phyloP scores from a whole-genome alignment of 1,140 invertebrate species.

The Scaptomyza hsui region DNA sequence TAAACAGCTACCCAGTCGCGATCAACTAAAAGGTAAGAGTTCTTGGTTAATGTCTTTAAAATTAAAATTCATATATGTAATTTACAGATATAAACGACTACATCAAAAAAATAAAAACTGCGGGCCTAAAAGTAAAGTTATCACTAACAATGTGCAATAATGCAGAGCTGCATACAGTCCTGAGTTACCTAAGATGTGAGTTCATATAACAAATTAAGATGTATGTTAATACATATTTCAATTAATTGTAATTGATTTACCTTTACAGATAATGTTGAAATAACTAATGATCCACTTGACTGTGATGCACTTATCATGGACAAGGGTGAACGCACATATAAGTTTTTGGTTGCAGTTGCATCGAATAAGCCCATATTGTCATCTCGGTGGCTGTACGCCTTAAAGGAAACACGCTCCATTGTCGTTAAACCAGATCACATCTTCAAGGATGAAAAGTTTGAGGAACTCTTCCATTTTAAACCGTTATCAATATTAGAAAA shows the following conservation, averaged over 20 bases:
- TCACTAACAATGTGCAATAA: constrained; percentile 51
- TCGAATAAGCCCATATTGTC: constrained; percentile 52
- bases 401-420: constrained; percentile 28
- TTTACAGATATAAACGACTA: constrained; percentile 46
- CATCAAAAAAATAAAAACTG: constrained; percentile 33
- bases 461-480: constrained; percentile 38
- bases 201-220: too few relatives aligned
- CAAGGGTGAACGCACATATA: constrained; percentile 63
- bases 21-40: constrained; percentile 26
- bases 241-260: too few relatives aligned
- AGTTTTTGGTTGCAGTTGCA: constrained; percentile 55
- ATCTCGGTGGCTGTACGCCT: constrained; percentile 37
- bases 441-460: constrained; percentile 50
- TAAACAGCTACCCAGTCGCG: not conserved
- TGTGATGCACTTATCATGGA: constrained; percentile 65
- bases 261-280: constrained; percentile 43
- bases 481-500: constrained; percentile 35
- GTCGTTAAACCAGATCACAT: constrained; percentile 40
- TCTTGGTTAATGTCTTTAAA: not conserved
- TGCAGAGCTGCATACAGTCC: constrained; percentile 4
- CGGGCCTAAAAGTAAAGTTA: constrained; percentile 49
- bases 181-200: constrained; percentile 45
- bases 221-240: too few relatives aligned
- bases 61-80: not conserved
- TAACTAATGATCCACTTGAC: constrained; percentile 39